phyloP scores from a whole-genome alignment of 2,888 invertebrate genomes.

The Cryptus armator region DNA sequence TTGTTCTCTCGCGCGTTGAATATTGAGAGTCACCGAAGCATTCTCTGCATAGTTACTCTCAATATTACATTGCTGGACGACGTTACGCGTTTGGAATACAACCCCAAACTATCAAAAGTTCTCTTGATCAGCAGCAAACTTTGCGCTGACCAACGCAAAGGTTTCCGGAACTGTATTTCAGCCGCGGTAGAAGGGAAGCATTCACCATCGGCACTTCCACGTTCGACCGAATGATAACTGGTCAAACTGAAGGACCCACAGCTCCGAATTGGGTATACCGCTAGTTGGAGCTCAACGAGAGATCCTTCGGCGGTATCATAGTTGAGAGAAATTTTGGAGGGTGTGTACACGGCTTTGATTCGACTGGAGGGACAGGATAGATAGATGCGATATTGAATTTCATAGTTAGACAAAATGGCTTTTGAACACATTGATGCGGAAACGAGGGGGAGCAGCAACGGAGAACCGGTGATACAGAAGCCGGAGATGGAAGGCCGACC shows the following conservation, averaged over 20 bases:
- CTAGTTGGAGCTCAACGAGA: neutral
- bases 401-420: conserved; percentile 49
- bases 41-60: neutral
- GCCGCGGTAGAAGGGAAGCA: neutral
- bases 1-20: too few relatives aligned
- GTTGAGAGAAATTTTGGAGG: conserved; percentile 22
- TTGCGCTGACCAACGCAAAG: neutral
- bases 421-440: conserved; percentile 23
- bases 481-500: neutral
- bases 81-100: neutral
- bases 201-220: neutral
- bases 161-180: conserved; percentile 1
- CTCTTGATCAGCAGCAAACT: conserved; percentile 3
- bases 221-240: conserved; percentile 22
- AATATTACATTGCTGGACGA: too few relatives aligned
- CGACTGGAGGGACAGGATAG: neutral
- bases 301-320: neutral
- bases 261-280: neutral
- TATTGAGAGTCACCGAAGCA: too few relatives aligned
- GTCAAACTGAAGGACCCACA: conserved; percentile 11
- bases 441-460: neutral
- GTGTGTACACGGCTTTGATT: conserved; percentile 41
- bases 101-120: conserved; percentile 2
- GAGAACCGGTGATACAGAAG: neutral
- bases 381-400: conserved; percentile 46